Conservation (phyloP, 2,113 vertebrate species). For the Balaeniceps rex region DNA sequence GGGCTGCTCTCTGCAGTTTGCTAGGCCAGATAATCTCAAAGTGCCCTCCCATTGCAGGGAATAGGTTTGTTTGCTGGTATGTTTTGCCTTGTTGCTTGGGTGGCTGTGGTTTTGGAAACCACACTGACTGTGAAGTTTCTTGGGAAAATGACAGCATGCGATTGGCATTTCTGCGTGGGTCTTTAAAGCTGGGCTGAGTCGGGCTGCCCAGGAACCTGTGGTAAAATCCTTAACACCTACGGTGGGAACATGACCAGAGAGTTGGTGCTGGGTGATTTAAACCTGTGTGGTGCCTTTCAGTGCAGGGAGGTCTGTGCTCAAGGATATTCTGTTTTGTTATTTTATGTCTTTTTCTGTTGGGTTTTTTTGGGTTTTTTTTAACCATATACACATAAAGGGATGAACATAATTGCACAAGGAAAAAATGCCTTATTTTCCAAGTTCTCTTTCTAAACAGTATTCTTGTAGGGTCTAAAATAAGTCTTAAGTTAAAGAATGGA, state of each 20-base stretch:
- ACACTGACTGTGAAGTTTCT: not conserved
- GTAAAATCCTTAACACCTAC: not conserved
- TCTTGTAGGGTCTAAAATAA: not conserved
- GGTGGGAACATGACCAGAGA: not conserved
- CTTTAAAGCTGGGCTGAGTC: not conserved
- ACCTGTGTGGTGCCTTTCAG: not conserved
- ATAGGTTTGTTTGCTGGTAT: constrained; percentile 34
- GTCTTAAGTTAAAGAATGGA: not conserved
- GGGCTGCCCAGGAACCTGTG: not conserved
- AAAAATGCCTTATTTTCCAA: not conserved
- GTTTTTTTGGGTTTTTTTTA: not conserved
- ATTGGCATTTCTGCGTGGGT: constrained; percentile 18
- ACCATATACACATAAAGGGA: not conserved
- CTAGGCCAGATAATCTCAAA: not conserved
- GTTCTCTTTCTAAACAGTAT: not conserved
- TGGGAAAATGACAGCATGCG: constrained; percentile 21
- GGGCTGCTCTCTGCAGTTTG: not conserved
- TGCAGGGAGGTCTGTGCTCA: not conserved
- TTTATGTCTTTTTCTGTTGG: not conserved
- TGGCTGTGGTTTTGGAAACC: constrained; percentile 40
- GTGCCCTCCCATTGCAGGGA: not conserved
- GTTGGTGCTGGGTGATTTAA: not conserved
- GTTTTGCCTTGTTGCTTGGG: constrained; percentile 50
- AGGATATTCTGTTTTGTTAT: not conserved
- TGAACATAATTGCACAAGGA: not conserved